Evolutionary conservation across 2,797 vertebrate genomes (phyloP), one percentile per base, ranked within the genome.

Genomic region (Notolepis coatsorum): DNA sequence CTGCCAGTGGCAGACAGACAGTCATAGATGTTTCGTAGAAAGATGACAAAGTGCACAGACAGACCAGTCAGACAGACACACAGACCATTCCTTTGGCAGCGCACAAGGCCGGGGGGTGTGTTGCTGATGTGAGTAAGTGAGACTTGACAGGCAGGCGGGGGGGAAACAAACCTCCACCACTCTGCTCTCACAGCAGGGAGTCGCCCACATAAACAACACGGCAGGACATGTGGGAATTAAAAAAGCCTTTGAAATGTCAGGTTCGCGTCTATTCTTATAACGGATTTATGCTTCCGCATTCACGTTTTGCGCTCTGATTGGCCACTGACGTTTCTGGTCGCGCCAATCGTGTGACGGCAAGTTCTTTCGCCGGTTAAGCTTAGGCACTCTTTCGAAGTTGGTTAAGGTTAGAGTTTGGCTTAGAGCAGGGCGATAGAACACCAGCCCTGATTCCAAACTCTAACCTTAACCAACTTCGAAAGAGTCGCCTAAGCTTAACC

Each of bases 181-280:
- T 74, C 15, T 12, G 42, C 38, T 65, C 54, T 60, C 67, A 41
- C 55, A 25, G 41, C 49, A 42, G 64, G 18, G 12, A 61, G 25
- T 33, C 20, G n/a, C 7, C 38, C 53, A 58, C 28, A 61, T 63
- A 55, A 61, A 62, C 43, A 73, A 56, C 31, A 70, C n/a, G 37
- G 7, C 41, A 13, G 21, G 35, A 50, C 27, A 37, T 38, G 20
- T 35, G 5, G 12, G 24, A 68, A 28, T n/a, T n/a, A n/a, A n/a
- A n/a, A n/a, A 21, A 46, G 61, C 7, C 27, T 21, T 21, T 20
- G 18, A 66, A 28, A 47, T 18, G 15, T 56, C 15, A 10, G 5
- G n/a, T n/a, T n/a, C n/a, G n/a, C n/a, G n/a, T n/a, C n/a, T n/a
- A n/a, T n/a, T n/a, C n/a, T n/a, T n/a, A n/a, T n/a, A n/a, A n/a